Evolutionary conservation across 2,113 vertebrate species (phyloP), one percentile per base, ranked within the genome.

Genomic region (Xenus cinereus): DNA sequence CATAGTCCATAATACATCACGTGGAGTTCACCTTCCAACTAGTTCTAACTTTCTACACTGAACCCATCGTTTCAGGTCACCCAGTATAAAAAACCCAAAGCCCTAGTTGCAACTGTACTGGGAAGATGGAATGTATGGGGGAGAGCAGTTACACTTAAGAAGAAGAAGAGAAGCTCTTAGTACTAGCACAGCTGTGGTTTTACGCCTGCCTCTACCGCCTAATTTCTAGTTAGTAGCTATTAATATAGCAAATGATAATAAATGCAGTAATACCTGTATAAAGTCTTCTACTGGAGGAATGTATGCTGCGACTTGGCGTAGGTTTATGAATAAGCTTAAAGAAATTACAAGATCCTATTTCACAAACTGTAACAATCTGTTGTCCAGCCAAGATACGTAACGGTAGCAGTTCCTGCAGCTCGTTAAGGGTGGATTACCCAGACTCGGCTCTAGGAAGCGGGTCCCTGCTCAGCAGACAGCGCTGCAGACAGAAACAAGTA

Each of bases 211-310:
- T 97, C 96, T 97, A 97, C 73, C 71, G 87, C 94, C 98, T 97
- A 97, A 84, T 48, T 79, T 93, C 97, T 96, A 97, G 95, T 98
- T 98, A 96, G 97, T 97, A 97, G 98, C 98, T 98, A 97, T 86
- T 97, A 94, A 97, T 95, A 93, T 53, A 97, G 97, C 97, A 94
- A 97, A 96, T 95, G 75, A 89, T 97, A 98, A 97, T 97, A 97
- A 98, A 96, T 72, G 93, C 96, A 89, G 93, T 95, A 94, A 98
- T 96, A 98, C 98, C 98, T 98, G 98, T 93, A 97, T 97, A 97
- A 97, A 97, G 97, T 97, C 98, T 95, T 96, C 98, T 98, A 98
- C 72, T 93, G 98, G 98, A 99, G 99, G 99, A 99, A 99, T 99
- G 99, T 99, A 94, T 97, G 97, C 97, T 97, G 98, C 98, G 64